Evolutionary conservation across 2,113 vertebrate genomes (phyloP), one percentile per base, ranked within the genome.

Genomic region (Brachionichthys hirsutus): DNA sequence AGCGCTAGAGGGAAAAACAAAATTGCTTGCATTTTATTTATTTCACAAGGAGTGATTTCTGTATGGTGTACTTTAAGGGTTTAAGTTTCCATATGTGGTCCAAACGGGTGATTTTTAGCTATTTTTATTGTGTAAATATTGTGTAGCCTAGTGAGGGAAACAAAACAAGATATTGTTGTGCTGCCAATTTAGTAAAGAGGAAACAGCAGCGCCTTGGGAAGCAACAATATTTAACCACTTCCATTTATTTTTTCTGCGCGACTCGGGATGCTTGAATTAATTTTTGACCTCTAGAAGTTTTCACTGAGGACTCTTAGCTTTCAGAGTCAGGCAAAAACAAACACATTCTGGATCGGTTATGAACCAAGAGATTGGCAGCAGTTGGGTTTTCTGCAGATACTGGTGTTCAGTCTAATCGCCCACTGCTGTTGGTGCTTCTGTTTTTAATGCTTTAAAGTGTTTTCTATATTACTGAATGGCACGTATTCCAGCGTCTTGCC

Each of bases 401-500:
- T 41, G 35, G 54, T 51, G 63, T 77, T 51, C 10, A 49, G 17
- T 44, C 19, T 56, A 34, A 34, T 38, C 9, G 0, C 50, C 19
- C 22, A 64, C 16, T 11, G 9, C 20, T 38, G 1, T 44, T 34
- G 18, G 22, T 46, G 42, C 40, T 54, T 59, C 17, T 17, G 34
- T 77, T 77, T 54, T 48, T 35, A 40, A 19, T 54, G 36, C 38
- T 65, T 12, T 17, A 56, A 22, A 49, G 18, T 54, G 48, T 40
- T 41, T 9, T 6, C 20, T 61, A 50, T 1, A 20, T 69, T 50
- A 71, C 53, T 77, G 64, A 84, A 74, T 79, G 68, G 75, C 62
- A 46, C 30, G 17, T 75, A 35, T 72, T 62, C 66, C 64, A 81
- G 73, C 57, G 53, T 77, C 70, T 82, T 54, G 53, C 47, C 75